Conservation (phyloP, 2,888 invertebrate genomes). For the Zaprionus obscuricornis region DNA sequence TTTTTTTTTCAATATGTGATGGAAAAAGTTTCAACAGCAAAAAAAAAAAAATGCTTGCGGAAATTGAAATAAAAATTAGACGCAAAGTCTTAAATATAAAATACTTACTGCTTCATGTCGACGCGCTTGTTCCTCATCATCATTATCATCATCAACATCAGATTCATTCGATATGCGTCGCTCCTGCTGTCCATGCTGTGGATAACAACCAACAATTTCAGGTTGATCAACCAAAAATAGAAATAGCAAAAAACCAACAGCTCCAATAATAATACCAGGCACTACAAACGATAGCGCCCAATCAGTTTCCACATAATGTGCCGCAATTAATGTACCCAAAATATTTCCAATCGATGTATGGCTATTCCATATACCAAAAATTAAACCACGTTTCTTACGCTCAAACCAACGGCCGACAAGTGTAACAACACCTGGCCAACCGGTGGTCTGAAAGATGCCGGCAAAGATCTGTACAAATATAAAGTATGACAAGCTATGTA, state of each 20-base stretch:
- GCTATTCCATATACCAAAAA: constrained; percentile 98
- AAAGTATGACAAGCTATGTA: constrained; percentile 93
- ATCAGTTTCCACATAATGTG: constrained; percentile 91
- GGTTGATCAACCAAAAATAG: constrained; percentile 94
- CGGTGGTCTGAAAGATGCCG: constrained; percentile 94
- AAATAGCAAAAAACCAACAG: constrained; percentile 89
- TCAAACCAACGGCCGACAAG: constrained; percentile 99
- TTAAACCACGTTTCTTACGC: constrained; percentile 93
- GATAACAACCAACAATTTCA: constrained; percentile 86
- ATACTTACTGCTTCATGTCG: constrained; percentile 58
- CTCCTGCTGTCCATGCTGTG: constrained; percentile 45
- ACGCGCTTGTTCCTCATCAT: constrained; percentile 54
- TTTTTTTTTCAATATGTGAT: too few species aligned
- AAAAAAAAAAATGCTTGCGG: constrained; percentile 38
- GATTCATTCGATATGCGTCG: constrained; percentile 66
- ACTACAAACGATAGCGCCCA: constrained; percentile 97
- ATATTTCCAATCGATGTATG: constrained; percentile 98
- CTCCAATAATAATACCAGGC: constrained; percentile 92
- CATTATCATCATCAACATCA: constrained; percentile 82
- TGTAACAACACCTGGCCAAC: constrained; percentile 98
- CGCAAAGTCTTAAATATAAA: not conserved
- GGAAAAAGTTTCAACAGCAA: too few species aligned
- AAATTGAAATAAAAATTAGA: too few species aligned
- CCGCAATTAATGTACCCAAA: constrained; percentile 94
- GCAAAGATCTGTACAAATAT: constrained; percentile 92